phyloP scores from a whole-genome alignment of 1,140 invertebrate genomes.

The Leucophenga varia region DNA sequence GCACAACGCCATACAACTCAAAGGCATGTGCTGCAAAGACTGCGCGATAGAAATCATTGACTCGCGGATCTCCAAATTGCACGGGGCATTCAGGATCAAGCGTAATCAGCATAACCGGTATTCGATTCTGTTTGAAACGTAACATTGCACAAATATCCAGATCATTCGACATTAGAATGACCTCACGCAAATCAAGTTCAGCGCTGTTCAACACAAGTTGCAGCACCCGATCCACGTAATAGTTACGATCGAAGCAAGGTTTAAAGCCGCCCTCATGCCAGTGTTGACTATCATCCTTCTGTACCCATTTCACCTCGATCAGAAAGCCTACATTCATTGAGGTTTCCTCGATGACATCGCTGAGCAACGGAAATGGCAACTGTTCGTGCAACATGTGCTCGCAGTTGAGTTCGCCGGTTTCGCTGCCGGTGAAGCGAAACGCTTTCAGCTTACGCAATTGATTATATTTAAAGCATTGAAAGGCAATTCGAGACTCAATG shows the following conservation, averaged over 20 bases:
- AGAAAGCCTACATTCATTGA: slow-evolving; percentile 83
- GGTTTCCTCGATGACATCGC: slow-evolving; percentile 73
- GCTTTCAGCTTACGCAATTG: slow-evolving; percentile 10
- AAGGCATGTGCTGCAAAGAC: slow-evolving; percentile 72
- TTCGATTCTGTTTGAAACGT: slow-evolving; percentile 88
- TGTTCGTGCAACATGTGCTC: slow-evolving; percentile 76
- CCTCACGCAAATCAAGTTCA: slow-evolving; percentile 71
- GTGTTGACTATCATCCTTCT: slow-evolving; percentile 75
- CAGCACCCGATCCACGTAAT: slow-evolving; percentile 78
- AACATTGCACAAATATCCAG: slow-evolving; percentile 91
- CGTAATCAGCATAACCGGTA: slow-evolving; percentile 86
- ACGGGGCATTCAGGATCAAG: slow-evolving; percentile 74
- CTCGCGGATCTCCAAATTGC: slow-evolving; percentile 78
- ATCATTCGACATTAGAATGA: slow-evolving; percentile 92
- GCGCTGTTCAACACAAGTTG: slow-evolving; percentile 75
- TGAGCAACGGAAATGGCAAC: slow-evolving; percentile 86
- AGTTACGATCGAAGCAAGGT: slow-evolving; percentile 80
- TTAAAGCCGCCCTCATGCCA: slow-evolving; percentile 67
- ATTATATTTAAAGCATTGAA: slow-evolving; percentile 24
- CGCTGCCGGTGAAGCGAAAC: slow-evolving; percentile 7
- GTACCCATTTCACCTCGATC: slow-evolving; percentile 94
- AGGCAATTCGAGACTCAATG: slow-evolving; percentile 15
- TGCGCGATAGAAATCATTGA: slow-evolving; percentile 73
- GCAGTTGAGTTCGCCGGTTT: slow-evolving; percentile 24
- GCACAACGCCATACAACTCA: slow-evolving; percentile 81